A percentile compares a stretch with the other conserved stretches of the same genome.
phyloP scores from a whole-genome alignment of 2,797 vertebrate genomes.

The Knipowitschia caucasica region DNA sequence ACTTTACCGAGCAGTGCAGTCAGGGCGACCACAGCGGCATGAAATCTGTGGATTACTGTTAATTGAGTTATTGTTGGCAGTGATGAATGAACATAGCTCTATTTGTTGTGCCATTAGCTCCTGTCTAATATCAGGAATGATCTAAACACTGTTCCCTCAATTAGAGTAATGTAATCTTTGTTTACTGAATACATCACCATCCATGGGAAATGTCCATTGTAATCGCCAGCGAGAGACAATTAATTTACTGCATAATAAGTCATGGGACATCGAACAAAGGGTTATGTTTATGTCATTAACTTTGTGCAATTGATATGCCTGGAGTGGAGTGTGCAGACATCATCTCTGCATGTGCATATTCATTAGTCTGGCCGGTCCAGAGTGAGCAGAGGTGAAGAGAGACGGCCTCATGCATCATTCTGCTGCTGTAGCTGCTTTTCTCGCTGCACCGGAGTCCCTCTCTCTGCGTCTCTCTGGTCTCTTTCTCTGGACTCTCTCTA shows the following conservation, averaged over 20 bases:
- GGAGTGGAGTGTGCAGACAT: constrained; percentile 58
- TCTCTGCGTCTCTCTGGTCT: no score
- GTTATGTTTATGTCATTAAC: constrained; percentile 71
- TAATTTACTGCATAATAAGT: constrained; percentile 59
- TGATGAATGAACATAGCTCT: constrained; percentile 34
- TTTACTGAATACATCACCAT: constrained; percentile 53
- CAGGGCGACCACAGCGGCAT: constrained; percentile 25
- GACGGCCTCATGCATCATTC: constrained; percentile 49
- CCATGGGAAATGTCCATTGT: constrained; percentile 52
- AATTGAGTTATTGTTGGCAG: constrained; percentile 50
- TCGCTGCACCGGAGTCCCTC: constrained; percentile 29
- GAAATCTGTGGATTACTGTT: constrained; percentile 38
- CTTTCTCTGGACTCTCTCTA: no score
- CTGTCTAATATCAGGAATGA: constrained; percentile 49
- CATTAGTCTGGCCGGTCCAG: constrained; percentile 47
- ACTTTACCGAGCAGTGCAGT: constrained; percentile 53
- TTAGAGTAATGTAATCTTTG: constrained; percentile 61
- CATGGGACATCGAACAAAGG: constrained; percentile 63
- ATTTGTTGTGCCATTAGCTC: constrained; percentile 52
- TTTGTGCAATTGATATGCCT: constrained; percentile 59
- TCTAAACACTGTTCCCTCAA: constrained; percentile 51
- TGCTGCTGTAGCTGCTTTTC: constrained; percentile 21
- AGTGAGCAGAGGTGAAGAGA: constrained; percentile 59
- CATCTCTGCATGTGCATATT: constrained; percentile 57
- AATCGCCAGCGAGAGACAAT: constrained; percentile 61